Evolutionary conservation across 2,113 vertebrate genomes (phyloP), one percentile per base, ranked within the genome.

Genomic region (Chascanopsetta lugubris): DNA sequence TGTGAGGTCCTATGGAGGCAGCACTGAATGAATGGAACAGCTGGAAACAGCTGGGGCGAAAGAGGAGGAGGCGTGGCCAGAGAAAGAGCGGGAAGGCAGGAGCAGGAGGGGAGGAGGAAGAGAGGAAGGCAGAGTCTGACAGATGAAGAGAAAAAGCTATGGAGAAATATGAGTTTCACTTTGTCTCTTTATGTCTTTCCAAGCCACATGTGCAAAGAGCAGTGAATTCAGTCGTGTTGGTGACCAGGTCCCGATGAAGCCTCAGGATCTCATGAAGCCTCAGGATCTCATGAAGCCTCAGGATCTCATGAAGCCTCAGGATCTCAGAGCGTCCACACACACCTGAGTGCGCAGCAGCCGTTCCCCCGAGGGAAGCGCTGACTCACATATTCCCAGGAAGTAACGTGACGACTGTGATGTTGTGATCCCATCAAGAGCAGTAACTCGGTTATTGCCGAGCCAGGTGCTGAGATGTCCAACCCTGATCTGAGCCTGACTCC

Each of bases 91-190:
- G n/a, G n/a, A n/a, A n/a, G n/a, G n/a, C n/a, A n/a, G n/a, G n/a
- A n/a, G n/a, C n/a, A n/a, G n/a, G n/a, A n/a, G n/a, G n/a, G n/a
- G n/a, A n/a, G n/a, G n/a, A n/a, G n/a, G n/a, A n/a, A n/a, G n/a
- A n/a, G n/a, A n/a, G n/a, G n/a, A n/a, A n/a, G n/a, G n/a, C n/a
- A n/a, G n/a, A n/a, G n/a, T n/a, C n/a, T n/a, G n/a, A n/a, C n/a
- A 77, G 64, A 47, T 40, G 17, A n/a, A 38, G 61, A 54, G 68
- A 65, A 78, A 75, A 64, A n/a, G 26, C 71, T 73, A 42, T 11
- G 50, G 18, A 17, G 24, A 57, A 29, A 25, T 59, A 55, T 69
- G 58, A 17, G 21, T 50, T 59, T 53, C 48, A 71, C 47, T 27
- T 45, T 78, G 57, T 38, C 45, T n/a, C 42, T 60, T 46, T 36